These are phyloP conservation scores for Diarsia rubi DNA, from an alignment of 2,888 invertebrate species.

Conservation along the genomic window DNA sequence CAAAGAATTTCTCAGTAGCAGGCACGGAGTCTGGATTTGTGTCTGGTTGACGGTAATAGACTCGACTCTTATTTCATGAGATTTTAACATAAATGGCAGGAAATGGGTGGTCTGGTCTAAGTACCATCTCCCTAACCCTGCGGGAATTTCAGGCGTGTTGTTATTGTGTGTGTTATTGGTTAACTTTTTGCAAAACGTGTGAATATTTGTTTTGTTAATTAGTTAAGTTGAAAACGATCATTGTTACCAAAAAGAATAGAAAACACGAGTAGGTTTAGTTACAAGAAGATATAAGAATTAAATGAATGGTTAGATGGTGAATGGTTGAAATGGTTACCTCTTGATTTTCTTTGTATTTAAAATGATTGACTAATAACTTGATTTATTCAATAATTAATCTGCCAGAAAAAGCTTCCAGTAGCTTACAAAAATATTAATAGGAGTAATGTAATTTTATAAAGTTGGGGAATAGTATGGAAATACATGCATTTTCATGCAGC, in stretches of 20 bases:
- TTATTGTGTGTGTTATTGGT: constrained; percentile 1
- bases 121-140: too few species aligned
- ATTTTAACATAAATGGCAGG: too few species aligned
- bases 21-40: too few species aligned
- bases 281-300: not conserved
- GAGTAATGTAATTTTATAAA: not conserved
- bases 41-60: too few species aligned
- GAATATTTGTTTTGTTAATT: not conserved
- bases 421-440: not conserved
- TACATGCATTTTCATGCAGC: not conserved
- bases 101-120: too few species aligned
- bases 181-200: constrained; percentile 4
- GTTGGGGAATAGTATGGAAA: not conserved
- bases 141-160: too few species aligned
- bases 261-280: not conserved
- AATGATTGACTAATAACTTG: not conserved
- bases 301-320: not conserved
- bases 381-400: not conserved
- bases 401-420: not conserved
- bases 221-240: not conserved
- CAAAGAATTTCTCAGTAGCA: too few species aligned
- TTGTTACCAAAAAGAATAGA: constrained; percentile 3
- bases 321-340: not conserved
- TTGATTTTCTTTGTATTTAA: not conserved
- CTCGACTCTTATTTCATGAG: too few species aligned